A percentile compares a stretch with the other conserved stretches of the same genome.
phyloP scores from a whole-genome alignment of 2,888 invertebrate genomes.

The Apodemia duryi region DNA sequence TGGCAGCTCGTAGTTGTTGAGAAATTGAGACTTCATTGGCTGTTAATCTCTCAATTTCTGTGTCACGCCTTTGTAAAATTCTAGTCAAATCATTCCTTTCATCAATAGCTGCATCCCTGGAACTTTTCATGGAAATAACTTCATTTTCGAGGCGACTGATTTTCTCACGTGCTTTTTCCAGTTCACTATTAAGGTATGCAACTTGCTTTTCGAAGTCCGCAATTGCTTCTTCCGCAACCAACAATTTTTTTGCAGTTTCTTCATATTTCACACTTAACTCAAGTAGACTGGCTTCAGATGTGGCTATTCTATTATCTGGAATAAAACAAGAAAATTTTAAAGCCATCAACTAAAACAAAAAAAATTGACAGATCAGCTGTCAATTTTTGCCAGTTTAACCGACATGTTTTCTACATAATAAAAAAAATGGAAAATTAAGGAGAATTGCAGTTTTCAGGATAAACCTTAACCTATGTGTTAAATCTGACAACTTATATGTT shows the following conservation, averaged over 20 bases:
- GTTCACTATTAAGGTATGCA: constrained; percentile 80
- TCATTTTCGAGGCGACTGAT: constrained; percentile 83
- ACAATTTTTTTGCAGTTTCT: constrained; percentile 81
- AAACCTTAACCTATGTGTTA: too few relatives aligned
- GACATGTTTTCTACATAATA: too few relatives aligned
- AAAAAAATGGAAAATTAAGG: too few relatives aligned
- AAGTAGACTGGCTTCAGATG: constrained; percentile 74
- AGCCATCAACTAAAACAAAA: too few relatives aligned
- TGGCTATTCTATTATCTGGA: constrained; percentile 79
- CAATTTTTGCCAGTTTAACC: too few relatives aligned
- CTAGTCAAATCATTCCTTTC: constrained; percentile 87
- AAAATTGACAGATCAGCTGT: too few relatives aligned
- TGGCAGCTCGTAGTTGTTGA: constrained; percentile 86
- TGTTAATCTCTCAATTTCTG: constrained; percentile 86
- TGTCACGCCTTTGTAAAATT: constrained; percentile 84
- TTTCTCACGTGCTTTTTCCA: constrained; percentile 81
- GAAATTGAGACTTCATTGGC: constrained; percentile 83
- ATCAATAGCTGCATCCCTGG: constrained; percentile 84
- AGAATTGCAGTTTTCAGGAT: too few relatives aligned
- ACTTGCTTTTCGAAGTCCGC: constrained; percentile 83
- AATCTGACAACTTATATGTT: too few relatives aligned
- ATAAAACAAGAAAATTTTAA: constrained; percentile 28
- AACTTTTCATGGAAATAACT: constrained; percentile 82
- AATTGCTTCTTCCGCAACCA: constrained; percentile 80
- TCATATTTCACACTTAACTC: constrained; percentile 82